Evolutionary conservation across 2,888 invertebrate genomes (phyloP).

Genomic region (Acrocera orbiculus): DNA sequence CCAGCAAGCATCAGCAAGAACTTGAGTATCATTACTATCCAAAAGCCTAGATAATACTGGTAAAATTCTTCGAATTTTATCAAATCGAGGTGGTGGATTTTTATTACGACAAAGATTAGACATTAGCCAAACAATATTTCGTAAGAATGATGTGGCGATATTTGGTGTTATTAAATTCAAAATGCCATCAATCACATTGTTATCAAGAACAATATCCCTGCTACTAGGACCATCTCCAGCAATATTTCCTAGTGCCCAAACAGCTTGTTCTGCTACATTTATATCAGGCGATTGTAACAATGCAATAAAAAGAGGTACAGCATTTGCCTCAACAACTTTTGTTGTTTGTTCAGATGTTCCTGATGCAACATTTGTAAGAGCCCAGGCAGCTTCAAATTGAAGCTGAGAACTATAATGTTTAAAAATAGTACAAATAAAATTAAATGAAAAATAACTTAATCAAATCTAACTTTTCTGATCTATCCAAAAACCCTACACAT

Average conservation of each 20-base stretch:
- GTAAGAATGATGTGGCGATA: conserved; percentile 42
- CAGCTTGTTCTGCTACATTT: conserved; percentile 77
- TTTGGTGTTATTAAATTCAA: conserved; percentile 46
- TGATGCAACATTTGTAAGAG: conserved; percentile 91
- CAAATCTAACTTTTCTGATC: conserved; percentile 43
- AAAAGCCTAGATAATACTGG: conserved; percentile 62
- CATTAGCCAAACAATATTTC: conserved; percentile 84
- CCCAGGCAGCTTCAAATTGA: conserved; percentile 96
- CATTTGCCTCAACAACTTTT: conserved; percentile 69
- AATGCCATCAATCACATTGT: conserved; percentile 54
- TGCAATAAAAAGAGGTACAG: conserved; percentile 61
- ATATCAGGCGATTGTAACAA: conserved; percentile 49
- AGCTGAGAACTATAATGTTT: conserved; percentile 39
- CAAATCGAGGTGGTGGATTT: conserved; percentile 73
- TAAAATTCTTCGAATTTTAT: conserved; percentile 52
- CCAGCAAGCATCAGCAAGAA: conserved; percentile 86
- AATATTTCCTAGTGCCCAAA: conserved; percentile 96
- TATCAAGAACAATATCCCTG: conserved; percentile 61
- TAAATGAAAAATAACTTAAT: neutral
- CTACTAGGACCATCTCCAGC: conserved; percentile 74
- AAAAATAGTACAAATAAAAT: neutral
- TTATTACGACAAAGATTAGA: conserved; percentile 92
- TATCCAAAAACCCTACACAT: conserved; percentile 58
- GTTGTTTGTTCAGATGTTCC: conserved; percentile 83
- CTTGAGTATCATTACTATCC: conserved; percentile 51